Base-by-base conservation (phyloP, 2,888 invertebrate genomes). In the Tiliacea citrago region DNA sequence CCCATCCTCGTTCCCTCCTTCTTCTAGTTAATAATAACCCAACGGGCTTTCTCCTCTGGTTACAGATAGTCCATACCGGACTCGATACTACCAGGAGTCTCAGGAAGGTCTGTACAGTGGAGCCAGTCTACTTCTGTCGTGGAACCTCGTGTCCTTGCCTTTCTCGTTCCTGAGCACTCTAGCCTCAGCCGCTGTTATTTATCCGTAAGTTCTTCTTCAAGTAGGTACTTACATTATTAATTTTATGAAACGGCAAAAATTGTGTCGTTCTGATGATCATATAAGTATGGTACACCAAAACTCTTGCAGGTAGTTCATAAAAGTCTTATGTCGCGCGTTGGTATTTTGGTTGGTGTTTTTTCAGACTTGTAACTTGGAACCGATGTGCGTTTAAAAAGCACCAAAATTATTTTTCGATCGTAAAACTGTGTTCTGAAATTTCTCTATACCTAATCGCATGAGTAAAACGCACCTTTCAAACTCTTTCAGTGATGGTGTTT, bases 91-190 rank as follows among this genome's bases (percentile, higher is more conserved):
- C 86, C 99, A 99, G 91, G 99, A 99, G 90, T 97, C 98, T 0
- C 98, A 99, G 70, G 99, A 99, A 93, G 99, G 99, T 0, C 94
- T 98, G 0, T 99, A 99, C 92, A 98, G 98, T 6, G 99, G 99
- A 0, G 98, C 98, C 0, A 97, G 98, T 82, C 97, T 99, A 88
- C 95, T 99, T 0, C 95, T 98, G 0, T 98, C 98, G 0, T 98
- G 98, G 94, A 98, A 98, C 82, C 93, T 98, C 5, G 97, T 98
- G 21, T 98, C 98, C 0, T 94, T 99, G 75, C 99, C 99, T 0
- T 98, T 99, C 90, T 98, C 98, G 1, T 97, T 98, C 47, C 93
- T 98, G 60, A 98, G 98, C 3, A 97, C 98, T 0, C 96, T 98
- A 51, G 97, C 97, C 16, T 98, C 98, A 0, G 97, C 97, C 62